A percentile compares a stretch with the other conserved stretches of the same genome.
These are phyloP conservation scores for Sapajus apella DNA, from an alignment of 2,113 vertebrate genomes.

Conservation along the genomic window DNA sequence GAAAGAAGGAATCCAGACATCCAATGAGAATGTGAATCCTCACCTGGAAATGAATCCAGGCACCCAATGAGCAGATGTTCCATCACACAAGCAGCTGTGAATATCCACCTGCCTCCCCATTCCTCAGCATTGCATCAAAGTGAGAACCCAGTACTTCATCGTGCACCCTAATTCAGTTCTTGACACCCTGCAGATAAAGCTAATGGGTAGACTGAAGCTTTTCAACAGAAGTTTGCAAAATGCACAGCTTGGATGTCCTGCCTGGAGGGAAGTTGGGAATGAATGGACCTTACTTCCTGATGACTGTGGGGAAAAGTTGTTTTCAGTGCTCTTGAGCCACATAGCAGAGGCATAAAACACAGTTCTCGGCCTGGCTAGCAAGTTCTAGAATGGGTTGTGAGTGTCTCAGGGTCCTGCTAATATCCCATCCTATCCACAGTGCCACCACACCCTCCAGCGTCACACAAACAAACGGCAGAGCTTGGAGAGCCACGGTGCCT, in stretches of 20 bases:
- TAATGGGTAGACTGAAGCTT: not conserved
- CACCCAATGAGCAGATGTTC: no score
- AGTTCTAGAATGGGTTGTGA: not conserved
- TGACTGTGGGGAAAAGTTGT: not conserved
- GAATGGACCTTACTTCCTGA: not conserved
- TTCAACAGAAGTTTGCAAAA: accelerated
- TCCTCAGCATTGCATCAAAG: not conserved
- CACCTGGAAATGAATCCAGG: no score
- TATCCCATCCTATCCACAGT: accelerated
- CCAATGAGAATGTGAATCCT: no score
- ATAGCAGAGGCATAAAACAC: not conserved
- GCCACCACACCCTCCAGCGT: not conserved
- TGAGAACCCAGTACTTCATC: not conserved
- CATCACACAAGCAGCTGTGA: not conserved
- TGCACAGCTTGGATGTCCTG: accelerated
- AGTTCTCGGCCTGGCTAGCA: not conserved
- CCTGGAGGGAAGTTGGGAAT: not conserved
- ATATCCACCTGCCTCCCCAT: not conserved
- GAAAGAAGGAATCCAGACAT: not conserved
- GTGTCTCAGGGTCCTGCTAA: not conserved
- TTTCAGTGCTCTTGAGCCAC: not conserved
- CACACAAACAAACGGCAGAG: no score
- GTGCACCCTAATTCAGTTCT: not conserved
- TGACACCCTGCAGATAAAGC: not conserved
- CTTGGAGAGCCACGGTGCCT: not conserved